These are phyloP conservation scores for Ictidomys tridecemlineatus DNA, from an alignment of 2,113 vertebrate species.

Conservation along the genomic window DNA sequence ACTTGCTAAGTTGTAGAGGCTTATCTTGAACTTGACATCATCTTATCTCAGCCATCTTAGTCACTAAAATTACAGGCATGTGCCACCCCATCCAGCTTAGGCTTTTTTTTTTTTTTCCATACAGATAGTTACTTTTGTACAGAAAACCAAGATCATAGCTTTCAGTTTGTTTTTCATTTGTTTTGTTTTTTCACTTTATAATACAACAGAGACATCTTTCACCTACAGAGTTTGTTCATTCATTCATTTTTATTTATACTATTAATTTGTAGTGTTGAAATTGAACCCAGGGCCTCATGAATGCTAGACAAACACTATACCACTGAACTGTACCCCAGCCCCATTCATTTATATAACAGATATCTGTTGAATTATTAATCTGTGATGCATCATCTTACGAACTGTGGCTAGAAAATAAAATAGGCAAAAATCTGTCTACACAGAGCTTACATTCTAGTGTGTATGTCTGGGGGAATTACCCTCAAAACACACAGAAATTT, in stretches of 20 bases:
- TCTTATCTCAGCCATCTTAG: no score
- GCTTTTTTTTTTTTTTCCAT: not conserved
- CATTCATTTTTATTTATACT: not conserved
- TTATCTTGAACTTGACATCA: no score
- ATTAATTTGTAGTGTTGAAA: not conserved
- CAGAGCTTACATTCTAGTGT: not conserved
- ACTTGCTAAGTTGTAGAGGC: no score
- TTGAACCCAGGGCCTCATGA: not conserved
- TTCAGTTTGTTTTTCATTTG: not conserved
- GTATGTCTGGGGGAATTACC: not conserved
- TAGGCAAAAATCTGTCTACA: not conserved
- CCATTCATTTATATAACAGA: not conserved
- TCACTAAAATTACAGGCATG: no score
- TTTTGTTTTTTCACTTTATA: not conserved
- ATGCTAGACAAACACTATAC: not conserved
- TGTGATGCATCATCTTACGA: not conserved
- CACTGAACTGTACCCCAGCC: no score
- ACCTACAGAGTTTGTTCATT: constrained; percentile 36
- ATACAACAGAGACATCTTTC: not conserved
- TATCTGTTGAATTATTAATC: not conserved
- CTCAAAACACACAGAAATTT: not conserved
- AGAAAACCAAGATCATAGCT: constrained; percentile 29
- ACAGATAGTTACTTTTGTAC: not conserved
- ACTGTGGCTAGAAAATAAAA: not conserved
- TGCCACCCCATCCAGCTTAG: not conserved